Evolutionary conservation across 1,140 invertebrate species (phyloP), one percentile per base, ranked within the genome.

Genomic region (Drosophila paulistorum): DNA sequence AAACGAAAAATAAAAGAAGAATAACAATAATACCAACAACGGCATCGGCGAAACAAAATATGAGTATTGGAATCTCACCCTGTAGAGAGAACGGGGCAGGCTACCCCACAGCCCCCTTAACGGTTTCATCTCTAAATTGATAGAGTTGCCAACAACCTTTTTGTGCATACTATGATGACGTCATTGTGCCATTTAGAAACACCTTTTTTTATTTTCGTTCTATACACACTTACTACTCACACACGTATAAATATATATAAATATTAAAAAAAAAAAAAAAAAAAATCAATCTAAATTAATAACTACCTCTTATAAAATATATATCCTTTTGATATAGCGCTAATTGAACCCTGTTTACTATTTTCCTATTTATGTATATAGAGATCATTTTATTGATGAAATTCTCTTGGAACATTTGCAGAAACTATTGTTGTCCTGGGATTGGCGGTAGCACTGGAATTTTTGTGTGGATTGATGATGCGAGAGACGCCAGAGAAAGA

Each of bases 241-340:
- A 20, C 33, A 6, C 35, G 39, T 3, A n/a, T 30, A 23, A 3
- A 51, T 11, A 51, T 51, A 51, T 20, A 51, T 51, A 51, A 48
- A 17, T 48, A 9, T 17, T n/a, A n/a, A 37, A 0, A 37, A 37
- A 2, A 4, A 51, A 23, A 11, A 51, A 17, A 7, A 2, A 23
- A 11, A 51, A 23, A 51, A 9, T 48, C 45, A 23, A 75, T 14
- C 63, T 72, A 55, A 41, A 66, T 68, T 57, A 51, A 51, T 48
- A 62, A 60, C 42, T 60, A 60, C 35, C 30, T 39, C n/a, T 7
- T 54, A 51, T 61, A 54, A 26, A 54, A 39, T 58, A 33, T 14
- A 60, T 20, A 20, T n/a, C 17, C 45, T 23, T 23, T 51, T 23
- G 17, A 23, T 51, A 51, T 51, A 51, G 17, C 17, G 17, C 45